Evolutionary conservation across 2,113 vertebrate genomes (phyloP).

Genomic region (Rafetus swinhoei): DNA sequence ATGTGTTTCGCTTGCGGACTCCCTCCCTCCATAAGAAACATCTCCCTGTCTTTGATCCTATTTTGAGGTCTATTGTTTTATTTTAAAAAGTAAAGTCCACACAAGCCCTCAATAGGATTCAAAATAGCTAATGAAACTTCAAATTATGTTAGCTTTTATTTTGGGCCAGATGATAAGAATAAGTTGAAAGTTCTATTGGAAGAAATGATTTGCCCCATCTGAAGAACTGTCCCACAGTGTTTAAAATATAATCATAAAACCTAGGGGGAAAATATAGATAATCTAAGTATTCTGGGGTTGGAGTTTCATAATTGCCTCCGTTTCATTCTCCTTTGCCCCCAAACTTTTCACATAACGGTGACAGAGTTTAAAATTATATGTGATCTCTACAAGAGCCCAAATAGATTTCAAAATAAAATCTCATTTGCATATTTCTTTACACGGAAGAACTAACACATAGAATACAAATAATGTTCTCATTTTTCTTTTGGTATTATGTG

Average conservation of each 20-base stretch:
- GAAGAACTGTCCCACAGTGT: neutral
- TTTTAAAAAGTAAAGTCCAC: neutral
- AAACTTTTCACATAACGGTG: neutral
- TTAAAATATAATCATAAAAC: neutral
- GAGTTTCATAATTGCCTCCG: neutral
- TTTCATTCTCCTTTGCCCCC: neutral
- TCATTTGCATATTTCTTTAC: neutral
- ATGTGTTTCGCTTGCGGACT: neutral
- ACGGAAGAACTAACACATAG: neutral
- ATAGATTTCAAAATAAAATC: neutral
- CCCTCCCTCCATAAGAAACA: neutral
- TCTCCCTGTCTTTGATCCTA: neutral
- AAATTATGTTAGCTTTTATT: neutral
- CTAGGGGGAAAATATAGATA: neutral
- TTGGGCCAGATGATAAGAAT: neutral
- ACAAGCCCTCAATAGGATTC: neutral
- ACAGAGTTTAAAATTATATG: neutral
- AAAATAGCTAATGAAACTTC: neutral
- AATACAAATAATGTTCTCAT: neutral
- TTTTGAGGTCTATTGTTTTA: neutral
- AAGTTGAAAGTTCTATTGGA: neutral
- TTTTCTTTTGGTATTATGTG: neutral
- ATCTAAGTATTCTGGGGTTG: neutral
- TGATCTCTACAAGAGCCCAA: neutral
- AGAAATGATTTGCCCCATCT: conserved; percentile 11